These are phyloP conservation scores for Oscheius sp. DNA, from an alignment of 2,888 invertebrate genomes.

Conservation along the genomic window DNA sequence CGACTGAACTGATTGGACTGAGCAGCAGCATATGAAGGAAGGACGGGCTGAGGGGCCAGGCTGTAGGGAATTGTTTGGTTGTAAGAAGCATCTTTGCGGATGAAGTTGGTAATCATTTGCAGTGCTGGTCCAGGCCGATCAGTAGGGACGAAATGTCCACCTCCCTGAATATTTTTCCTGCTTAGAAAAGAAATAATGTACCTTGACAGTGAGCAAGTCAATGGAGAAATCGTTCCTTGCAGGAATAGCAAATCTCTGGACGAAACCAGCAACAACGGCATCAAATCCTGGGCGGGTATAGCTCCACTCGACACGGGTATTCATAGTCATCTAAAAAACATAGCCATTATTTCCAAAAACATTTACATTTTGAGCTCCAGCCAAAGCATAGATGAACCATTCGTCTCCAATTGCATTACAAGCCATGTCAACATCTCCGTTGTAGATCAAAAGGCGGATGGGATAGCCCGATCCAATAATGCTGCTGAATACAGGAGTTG, in stretches of 20 bases:
- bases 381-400: slow-evolving; percentile 63
- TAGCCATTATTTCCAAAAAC: not conserved
- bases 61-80: slow-evolving; percentile 41
- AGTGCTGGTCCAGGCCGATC: slow-evolving; percentile 67
- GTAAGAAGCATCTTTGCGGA: slow-evolving; percentile 48
- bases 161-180: slow-evolving; percentile 42
- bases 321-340: slow-evolving; percentile 41
- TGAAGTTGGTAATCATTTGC: slow-evolving; percentile 67
- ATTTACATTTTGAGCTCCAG: slow-evolving; percentile 29
- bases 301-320: slow-evolving; percentile 47
- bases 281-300: slow-evolving; percentile 50
- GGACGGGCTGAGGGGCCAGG: slow-evolving; percentile 40
- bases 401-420: slow-evolving; percentile 68
- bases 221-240: slow-evolving; percentile 37
- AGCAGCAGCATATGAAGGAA: slow-evolving; percentile 41
- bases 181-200: not conserved
- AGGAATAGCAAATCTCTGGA: slow-evolving; percentile 46
- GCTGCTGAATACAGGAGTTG: slow-evolving; percentile 60
- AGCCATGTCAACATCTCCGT: slow-evolving; percentile 68
- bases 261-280: slow-evolving; percentile 47
- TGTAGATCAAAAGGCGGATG: slow-evolving; percentile 63
- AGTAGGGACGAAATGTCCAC: slow-evolving; percentile 60
- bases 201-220: slow-evolving; percentile 62
- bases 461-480: slow-evolving; percentile 50
- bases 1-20: slow-evolving; percentile 45